Conservation (phyloP, 92 coral and sea anemone genomes). For the Scolanthus callimorphus region DNA sequence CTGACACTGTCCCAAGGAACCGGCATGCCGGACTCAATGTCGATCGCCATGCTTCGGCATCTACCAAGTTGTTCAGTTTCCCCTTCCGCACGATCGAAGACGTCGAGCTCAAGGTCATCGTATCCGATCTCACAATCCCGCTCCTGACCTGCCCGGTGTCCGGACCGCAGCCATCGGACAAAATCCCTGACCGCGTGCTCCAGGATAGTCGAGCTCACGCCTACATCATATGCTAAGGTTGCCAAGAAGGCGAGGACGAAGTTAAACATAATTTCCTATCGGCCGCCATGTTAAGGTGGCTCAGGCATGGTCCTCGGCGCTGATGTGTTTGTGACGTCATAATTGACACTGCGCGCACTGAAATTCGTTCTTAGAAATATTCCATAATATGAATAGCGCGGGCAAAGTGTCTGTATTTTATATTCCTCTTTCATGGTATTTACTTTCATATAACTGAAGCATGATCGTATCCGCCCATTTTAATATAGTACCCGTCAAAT, state of each 20-base stretch:
- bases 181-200: constrained; percentile 13
- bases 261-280: constrained; percentile 9
- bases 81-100: neutral
- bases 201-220: neutral
- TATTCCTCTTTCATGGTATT: too few relatives aligned
- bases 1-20: neutral
- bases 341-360: neutral
- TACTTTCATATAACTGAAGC: too few relatives aligned
- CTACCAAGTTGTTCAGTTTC: neutral
- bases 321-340: constrained; percentile 16
- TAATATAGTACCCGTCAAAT: too few relatives aligned
- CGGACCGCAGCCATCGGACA: constrained; percentile 1
- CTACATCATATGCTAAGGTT: neutral
- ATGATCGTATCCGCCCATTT: too few relatives aligned
- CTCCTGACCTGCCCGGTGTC: constrained; percentile 10
- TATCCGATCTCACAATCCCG: constrained; percentile 26
- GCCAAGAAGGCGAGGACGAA: constrained; percentile 16
- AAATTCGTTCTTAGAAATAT: neutral
- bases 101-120: neutral
- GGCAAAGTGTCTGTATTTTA: too few relatives aligned
- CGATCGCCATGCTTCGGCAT: neutral
- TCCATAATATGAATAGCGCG: too few relatives aligned
- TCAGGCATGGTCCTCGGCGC: neutral
- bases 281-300: neutral
- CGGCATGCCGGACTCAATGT: neutral